Base-by-base conservation (phyloP, 37 sponge, comb jelly and placozoan genomes). In the Chondrilla cf. caribensis region DNA sequence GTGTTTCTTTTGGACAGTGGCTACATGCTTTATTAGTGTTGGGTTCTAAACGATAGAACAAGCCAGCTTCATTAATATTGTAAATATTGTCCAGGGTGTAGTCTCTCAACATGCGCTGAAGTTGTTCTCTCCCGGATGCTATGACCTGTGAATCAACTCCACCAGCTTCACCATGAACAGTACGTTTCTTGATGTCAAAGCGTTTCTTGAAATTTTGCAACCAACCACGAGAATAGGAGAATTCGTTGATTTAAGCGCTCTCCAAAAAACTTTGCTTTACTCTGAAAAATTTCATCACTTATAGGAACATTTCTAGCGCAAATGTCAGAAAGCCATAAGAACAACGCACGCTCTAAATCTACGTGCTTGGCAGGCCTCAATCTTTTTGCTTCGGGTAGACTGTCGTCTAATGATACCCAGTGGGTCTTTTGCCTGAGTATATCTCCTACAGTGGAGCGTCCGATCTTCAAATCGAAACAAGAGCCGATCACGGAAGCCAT, bases 201-300 rank as follows among this genome's bases (percentile, higher is more conserved):
- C 89, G 60, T 39, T 79, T 80, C 65, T 83, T 88, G 77, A 88
- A 88, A 24, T 64, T 28, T 3, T 88, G 70, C 41, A 88, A 33
- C 89, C 89, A 88, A 18, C 66, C 66, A 29, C 83, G 18, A n/a
- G 66, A 64, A 64, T 64, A 64, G 22, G 25, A 9, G 25, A 64
- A 64, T 15, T 22, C 66, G 9, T 24, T 24, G 8, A 24, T 22
- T 26, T n/a, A 64, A 64, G 26, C 8, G 26, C 26, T 64, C 66
- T 64, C 66, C 66, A n/a, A 64, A 64, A 8, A 24, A 14, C 18
- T 64, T 64, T 14, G 66, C 66, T n/a, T 64, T 64, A 8, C 18
- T 64, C 66, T 22, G 26, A 18, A 64, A n/a, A 8, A 64, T 64
- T 17, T 55, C 57, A 55, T 55, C 57, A n/a, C n/a, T n/a, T n/a